phyloP scores from a whole-genome alignment of 2,113 vertebrate species.

The Prinia subflava region DNA sequence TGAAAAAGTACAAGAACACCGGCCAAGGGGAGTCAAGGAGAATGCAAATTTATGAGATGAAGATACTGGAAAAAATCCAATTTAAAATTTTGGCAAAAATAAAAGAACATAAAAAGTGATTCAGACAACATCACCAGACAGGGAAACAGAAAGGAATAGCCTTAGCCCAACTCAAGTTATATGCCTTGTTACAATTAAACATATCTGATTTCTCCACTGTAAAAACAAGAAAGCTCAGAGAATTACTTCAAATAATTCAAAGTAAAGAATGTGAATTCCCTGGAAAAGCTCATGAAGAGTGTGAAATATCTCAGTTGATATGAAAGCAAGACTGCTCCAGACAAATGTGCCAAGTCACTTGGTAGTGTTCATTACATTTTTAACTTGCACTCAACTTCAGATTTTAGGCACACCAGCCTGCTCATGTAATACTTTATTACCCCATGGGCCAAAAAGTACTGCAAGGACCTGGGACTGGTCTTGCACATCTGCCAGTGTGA shows the following conservation, averaged over 20 bases:
- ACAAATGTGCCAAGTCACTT: neutral
- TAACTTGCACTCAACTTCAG: neutral
- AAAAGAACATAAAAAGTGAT: neutral
- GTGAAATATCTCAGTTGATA: neutral
- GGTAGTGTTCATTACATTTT: neutral
- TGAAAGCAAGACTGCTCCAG: neutral
- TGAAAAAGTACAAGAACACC: neutral
- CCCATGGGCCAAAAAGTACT: neutral
- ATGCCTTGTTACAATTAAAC: neutral
- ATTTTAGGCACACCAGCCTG: neutral
- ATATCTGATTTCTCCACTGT: neutral
- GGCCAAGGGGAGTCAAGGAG: neutral
- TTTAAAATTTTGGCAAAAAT: neutral
- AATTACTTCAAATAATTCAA: neutral
- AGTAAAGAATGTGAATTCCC: neutral
- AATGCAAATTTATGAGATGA: neutral
- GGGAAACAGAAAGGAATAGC: neutral
- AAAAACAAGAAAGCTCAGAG: neutral
- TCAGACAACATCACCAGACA: neutral
- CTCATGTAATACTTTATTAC: accelerated
- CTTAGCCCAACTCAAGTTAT: neutral
- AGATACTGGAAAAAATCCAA: neutral
- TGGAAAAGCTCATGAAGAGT: neutral
- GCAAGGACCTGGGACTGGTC: neutral
- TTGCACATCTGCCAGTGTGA: accelerated